phyloP scores from a whole-genome alignment of 1,140 invertebrate species.

The Coptotermes formosanus region DNA sequence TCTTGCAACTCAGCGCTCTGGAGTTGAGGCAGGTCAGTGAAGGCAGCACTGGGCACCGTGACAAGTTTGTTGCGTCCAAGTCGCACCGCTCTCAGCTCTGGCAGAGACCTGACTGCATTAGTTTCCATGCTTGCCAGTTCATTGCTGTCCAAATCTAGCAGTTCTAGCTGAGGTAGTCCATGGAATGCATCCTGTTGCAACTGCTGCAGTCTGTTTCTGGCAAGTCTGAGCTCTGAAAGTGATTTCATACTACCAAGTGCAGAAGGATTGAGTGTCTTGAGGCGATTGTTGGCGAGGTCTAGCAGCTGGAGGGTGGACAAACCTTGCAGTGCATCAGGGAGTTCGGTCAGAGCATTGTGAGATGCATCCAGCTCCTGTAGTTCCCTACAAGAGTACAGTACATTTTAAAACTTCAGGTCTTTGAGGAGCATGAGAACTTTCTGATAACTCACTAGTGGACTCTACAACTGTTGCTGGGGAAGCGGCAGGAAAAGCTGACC shows the following conservation, averaged over 20 bases:
- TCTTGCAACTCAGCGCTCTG: slow-evolving; percentile 76
- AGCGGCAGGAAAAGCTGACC: too few relatives aligned
- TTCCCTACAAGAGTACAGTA: slow-evolving; percentile 51
- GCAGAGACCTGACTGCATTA: slow-evolving; percentile 72
- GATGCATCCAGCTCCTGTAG: slow-evolving; percentile 74
- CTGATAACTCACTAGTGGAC: too few relatives aligned
- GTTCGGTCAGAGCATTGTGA: slow-evolving; percentile 69
- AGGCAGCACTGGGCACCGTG: slow-evolving; percentile 65
- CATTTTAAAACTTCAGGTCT: neutral
- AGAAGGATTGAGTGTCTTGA: slow-evolving; percentile 61
- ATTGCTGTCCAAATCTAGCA: slow-evolving; percentile 78
- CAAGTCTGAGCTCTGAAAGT: slow-evolving; percentile 65
- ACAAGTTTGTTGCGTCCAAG: slow-evolving; percentile 69
- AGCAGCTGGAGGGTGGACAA: slow-evolving; percentile 39
- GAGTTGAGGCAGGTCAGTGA: slow-evolving; percentile 72
- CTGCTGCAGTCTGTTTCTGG: slow-evolving; percentile 72
- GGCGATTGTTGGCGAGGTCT: slow-evolving; percentile 59
- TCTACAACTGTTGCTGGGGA: too few relatives aligned
- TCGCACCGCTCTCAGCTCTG: slow-evolving; percentile 72
- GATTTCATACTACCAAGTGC: slow-evolving; percentile 52
- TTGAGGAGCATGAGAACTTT: too few relatives aligned
- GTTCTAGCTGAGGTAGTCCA: slow-evolving; percentile 65
- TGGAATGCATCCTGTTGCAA: slow-evolving; percentile 69
- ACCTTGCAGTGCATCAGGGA: slow-evolving; percentile 66
- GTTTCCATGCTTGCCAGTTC: slow-evolving; percentile 73